These are phyloP conservation scores for Cettia cetti DNA, from an alignment of 2,113 vertebrate species.

Conservation along the genomic window DNA sequence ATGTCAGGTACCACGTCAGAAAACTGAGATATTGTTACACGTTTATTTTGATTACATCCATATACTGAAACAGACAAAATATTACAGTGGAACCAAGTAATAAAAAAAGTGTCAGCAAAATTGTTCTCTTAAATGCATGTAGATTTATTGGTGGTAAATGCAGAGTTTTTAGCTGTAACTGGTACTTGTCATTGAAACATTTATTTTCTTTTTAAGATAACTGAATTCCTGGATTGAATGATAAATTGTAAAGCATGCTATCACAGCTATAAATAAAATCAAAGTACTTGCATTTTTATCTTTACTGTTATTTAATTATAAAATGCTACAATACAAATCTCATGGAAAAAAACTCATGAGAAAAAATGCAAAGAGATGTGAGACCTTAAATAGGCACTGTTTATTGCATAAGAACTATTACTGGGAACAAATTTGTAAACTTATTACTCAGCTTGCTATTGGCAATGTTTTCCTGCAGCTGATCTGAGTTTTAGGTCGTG, in stretches of 20 bases:
- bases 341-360: background rate
- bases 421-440: background rate
- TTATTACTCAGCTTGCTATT: background rate
- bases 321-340: background rate
- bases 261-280: background rate
- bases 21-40: background rate
- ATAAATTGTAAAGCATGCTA: background rate
- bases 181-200: background rate
- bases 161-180: background rate
- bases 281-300: background rate
- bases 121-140: background rate
- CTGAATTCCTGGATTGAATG: background rate
- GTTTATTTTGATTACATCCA: background rate
- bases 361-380: background rate
- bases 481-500: background rate
- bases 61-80: background rate
- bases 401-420: background rate
- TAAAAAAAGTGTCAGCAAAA: background rate
- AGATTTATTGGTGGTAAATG: background rate
- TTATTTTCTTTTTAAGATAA: constrained; percentile 29
- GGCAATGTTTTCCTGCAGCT: background rate
- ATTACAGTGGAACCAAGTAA: background rate
- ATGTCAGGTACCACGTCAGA: background rate
- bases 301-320: background rate
- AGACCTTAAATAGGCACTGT: background rate